These are phyloP conservation scores for Tonatia bakeri DNA, from an alignment of 2,113 vertebrate genomes.

Conservation along the genomic window DNA sequence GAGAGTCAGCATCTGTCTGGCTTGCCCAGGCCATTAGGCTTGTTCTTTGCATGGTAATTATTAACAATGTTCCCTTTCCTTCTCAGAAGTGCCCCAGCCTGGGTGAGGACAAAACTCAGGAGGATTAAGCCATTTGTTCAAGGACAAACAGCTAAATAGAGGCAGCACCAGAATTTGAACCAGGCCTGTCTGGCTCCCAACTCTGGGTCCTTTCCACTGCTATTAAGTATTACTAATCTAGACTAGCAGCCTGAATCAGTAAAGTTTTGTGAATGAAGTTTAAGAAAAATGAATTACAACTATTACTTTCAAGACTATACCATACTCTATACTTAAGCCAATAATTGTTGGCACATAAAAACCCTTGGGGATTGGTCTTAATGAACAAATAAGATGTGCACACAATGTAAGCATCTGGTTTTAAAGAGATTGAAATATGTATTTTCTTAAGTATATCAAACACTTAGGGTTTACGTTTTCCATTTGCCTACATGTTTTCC, in stretches of 20 bases:
- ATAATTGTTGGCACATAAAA: not conserved
- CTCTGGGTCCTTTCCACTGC: not conserved
- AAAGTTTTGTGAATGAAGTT: slow-evolving; percentile 28
- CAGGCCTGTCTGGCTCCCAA: not conserved
- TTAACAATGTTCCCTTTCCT: not conserved
- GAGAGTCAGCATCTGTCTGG: not conserved
- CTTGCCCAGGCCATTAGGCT: not conserved
- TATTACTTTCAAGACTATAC: slow-evolving; percentile 1
- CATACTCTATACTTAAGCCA: slow-evolving; percentile 6
- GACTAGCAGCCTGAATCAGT: not conserved
- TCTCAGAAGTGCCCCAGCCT: not conserved
- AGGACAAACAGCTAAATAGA: not conserved
- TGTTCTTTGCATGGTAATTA: not conserved
- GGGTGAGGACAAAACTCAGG: not conserved
- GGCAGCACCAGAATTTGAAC: not conserved
- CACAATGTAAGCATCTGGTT: not conserved
- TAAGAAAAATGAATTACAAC: not conserved
- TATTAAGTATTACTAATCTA: not conserved
- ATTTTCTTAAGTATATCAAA: slow-evolving; percentile 21
- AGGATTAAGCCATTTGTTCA: slow-evolving; percentile 1
- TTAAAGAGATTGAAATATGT: not conserved
- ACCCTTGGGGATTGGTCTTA: not conserved
- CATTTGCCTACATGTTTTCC: slow-evolving; percentile 11
- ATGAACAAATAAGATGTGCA: not conserved
- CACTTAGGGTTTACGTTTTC: not conserved